Percentiles rank a stretch among this genome's conserved stretches.
These are phyloP conservation scores for Sesamia inferens DNA, from an alignment of 2,888 invertebrate genomes.

Conservation along the genomic window DNA sequence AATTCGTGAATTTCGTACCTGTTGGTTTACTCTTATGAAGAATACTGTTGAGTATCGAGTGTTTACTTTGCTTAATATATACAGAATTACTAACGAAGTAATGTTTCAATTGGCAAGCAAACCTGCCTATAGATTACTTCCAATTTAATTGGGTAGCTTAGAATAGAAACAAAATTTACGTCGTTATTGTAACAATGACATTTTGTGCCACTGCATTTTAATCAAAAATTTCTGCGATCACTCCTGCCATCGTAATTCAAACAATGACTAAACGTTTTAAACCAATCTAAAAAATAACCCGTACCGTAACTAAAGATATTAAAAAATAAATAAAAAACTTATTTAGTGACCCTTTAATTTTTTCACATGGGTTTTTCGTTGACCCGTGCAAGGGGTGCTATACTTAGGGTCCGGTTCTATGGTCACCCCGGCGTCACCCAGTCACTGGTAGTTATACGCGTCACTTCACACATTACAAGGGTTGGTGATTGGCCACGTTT, in stretches of 20 bases:
- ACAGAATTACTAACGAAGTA: slow-evolving; percentile 26
- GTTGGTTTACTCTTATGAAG: slow-evolving; percentile 54
- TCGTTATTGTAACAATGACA: neutral
- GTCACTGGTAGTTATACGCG: slow-evolving; percentile 67
- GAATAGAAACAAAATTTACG: neutral
- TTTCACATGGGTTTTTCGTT: slow-evolving; percentile 50
- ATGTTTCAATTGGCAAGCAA: slow-evolving; percentile 6
- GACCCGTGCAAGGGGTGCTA: slow-evolving; percentile 64
- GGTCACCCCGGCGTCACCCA: slow-evolving; percentile 63
- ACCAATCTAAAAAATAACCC: slow-evolving; percentile 23
- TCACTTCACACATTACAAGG: slow-evolving; percentile 70
- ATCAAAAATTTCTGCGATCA: slow-evolving; percentile 3
- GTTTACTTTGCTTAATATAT: slow-evolving; percentile 58
- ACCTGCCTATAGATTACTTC: neutral
- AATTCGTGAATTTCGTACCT: slow-evolving; percentile 65
- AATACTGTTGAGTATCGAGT: slow-evolving; percentile 57
- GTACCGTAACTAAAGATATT: slow-evolving; percentile 49
- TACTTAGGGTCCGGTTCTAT: slow-evolving; percentile 51
- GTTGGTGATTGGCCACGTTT: slow-evolving; percentile 66
- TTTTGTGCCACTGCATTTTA: slow-evolving; percentile 11
- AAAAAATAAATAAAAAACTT: slow-evolving; percentile 48
- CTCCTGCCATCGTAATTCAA: slow-evolving; percentile 23
- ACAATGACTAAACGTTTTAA: slow-evolving; percentile 38
- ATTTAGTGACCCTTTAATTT: slow-evolving; percentile 57
- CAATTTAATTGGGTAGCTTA: neutral